phyloP scores from a whole-genome alignment of 2,797 vertebrate species.

The Lacerta agilis region DNA sequence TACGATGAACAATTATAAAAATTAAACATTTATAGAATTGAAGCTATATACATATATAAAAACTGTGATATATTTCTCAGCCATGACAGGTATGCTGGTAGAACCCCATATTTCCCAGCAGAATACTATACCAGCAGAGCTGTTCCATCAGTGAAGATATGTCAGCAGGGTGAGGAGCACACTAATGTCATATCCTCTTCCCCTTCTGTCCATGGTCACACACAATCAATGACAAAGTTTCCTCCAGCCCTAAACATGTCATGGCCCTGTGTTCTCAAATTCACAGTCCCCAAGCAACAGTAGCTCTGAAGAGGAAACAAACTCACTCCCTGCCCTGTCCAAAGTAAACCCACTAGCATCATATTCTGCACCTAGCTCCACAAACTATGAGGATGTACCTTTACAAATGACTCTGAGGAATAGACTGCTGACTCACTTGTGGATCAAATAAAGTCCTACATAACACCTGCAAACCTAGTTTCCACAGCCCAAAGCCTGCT shows the following conservation, averaged over 20 bases:
- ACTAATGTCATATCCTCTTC: neutral
- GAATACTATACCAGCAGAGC: neutral
- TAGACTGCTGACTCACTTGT: neutral
- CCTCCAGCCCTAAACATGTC: too few relatives aligned
- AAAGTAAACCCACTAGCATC: neutral
- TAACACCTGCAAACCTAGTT: neutral
- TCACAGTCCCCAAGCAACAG: too few relatives aligned
- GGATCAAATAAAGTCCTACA: neutral
- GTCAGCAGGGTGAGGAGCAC: neutral
- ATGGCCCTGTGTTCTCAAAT: too few relatives aligned
- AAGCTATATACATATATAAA: too few relatives aligned
- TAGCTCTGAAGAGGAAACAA: too few relatives aligned
- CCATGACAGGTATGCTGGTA: too few relatives aligned
- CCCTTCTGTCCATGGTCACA: too few relatives aligned
- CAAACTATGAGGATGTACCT: neutral
- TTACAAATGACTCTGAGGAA: neutral
- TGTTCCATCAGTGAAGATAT: neutral
- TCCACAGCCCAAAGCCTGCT: neutral
- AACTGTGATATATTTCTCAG: too few relatives aligned
- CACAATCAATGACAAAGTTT: too few relatives aligned
- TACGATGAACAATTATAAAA: too few relatives aligned
- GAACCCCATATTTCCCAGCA: neutral
- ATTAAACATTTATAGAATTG: too few relatives aligned
- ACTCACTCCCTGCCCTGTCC: neutral
- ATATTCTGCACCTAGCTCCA: neutral